A percentile compares a stretch with the other conserved stretches of the same genome.
phyloP scores from a whole-genome alignment of 2,113 vertebrate species.

The Sebastes schlegelii region DNA sequence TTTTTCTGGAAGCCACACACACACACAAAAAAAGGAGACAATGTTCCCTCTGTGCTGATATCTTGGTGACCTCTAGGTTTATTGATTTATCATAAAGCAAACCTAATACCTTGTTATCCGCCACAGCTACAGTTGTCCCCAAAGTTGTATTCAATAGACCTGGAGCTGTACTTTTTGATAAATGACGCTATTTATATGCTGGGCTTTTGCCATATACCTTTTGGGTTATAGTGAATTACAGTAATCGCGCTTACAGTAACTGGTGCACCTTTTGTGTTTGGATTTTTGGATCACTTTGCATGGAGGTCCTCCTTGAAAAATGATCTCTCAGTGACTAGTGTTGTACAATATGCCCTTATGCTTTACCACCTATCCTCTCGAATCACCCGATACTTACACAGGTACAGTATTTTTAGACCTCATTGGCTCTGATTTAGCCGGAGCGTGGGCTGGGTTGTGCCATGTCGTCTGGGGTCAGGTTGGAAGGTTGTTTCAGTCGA shows the following conservation, averaged over 20 bases:
- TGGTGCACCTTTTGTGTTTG: neutral
- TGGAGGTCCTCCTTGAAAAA: conserved; percentile 23
- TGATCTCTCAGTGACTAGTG: neutral
- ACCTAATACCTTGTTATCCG: conserved; percentile 48
- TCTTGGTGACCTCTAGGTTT: conserved; percentile 40
- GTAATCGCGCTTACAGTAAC: neutral
- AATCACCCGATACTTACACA: neutral
- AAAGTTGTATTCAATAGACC: conserved; percentile 34
- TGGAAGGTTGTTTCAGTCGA: conserved; percentile 39
- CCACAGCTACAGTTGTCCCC: conserved; percentile 33
- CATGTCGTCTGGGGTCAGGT: conserved; percentile 50
- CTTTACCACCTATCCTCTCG: neutral
- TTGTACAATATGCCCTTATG: neutral
- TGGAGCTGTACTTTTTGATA: conserved; percentile 41
- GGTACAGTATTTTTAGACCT: conserved; percentile 19
- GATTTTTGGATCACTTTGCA: conserved; percentile 30
- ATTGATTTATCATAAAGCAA: conserved; percentile 59
- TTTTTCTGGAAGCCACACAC: neutral
- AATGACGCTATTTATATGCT: conserved; percentile 47
- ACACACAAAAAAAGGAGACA: neutral
- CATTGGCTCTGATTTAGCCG: conserved; percentile 15
- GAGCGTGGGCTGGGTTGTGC: conserved; percentile 16
- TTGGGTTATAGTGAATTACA: conserved; percentile 22
- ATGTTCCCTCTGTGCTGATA: conserved; percentile 29
- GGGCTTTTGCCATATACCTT: conserved; percentile 32